Percentiles rank a stretch among this genome's conserved stretches.
These are phyloP conservation scores for Strongylocentrotus purpuratus DNA, from an alignment of 35 echinoderm and acorn worm genomes.

Conservation along the genomic window DNA sequence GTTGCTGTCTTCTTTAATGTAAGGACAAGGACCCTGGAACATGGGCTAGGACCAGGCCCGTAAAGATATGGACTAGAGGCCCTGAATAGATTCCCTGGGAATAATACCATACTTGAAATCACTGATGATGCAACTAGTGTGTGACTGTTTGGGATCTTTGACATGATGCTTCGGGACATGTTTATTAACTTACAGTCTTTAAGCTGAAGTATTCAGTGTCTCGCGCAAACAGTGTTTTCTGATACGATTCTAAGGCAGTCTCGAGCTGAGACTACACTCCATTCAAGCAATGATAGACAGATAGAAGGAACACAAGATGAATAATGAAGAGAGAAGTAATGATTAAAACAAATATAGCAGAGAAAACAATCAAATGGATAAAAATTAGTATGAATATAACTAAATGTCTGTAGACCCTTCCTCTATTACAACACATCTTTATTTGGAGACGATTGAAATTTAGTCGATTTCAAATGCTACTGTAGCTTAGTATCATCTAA, in stretches of 20 bases:
- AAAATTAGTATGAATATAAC: neutral
- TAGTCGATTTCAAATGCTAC: too few relatives aligned
- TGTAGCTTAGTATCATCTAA: too few relatives aligned
- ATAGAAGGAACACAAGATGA: conserved; percentile 3
- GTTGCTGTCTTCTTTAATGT: too few relatives aligned
- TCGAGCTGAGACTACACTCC: conserved; percentile 18
- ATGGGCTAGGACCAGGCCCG: too few relatives aligned
- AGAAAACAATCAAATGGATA: neutral
- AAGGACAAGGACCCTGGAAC: too few relatives aligned
- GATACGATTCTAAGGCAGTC: conserved; percentile 31
- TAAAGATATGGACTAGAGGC: too few relatives aligned
- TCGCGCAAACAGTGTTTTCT: conserved; percentile 47
- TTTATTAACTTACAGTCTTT: conserved; percentile 15
- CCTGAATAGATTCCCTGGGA: neutral
- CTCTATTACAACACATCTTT: too few relatives aligned
- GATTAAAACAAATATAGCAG: neutral
- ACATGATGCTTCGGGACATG: neutral
- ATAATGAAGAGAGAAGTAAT: conserved; percentile 14
- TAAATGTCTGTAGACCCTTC: neutral
- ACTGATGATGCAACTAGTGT: neutral
- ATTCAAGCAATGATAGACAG: neutral
- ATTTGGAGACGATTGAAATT: too few relatives aligned
- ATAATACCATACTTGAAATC: neutral
- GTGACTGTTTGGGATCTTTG: neutral
- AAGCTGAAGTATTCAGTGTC: conserved; percentile 47